Evolutionary conservation across 2,797 vertebrate genomes (phyloP).

Genomic region (Avahi laniger): DNA sequence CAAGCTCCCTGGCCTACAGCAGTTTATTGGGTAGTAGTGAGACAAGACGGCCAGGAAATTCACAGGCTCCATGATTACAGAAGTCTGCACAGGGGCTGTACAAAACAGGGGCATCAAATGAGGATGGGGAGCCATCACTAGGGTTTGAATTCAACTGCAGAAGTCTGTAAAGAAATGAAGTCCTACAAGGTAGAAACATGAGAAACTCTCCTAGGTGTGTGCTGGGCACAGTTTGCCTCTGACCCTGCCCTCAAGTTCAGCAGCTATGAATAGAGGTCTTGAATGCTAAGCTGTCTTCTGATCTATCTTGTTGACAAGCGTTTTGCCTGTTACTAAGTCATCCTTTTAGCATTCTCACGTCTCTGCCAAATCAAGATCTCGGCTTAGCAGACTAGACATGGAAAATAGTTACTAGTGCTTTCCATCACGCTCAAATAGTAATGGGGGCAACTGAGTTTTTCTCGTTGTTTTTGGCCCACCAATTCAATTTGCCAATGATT

Average conservation of each 20-base stretch:
- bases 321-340: slow-evolving; percentile 79
- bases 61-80: background rate
- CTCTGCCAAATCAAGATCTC: slow-evolving; percentile 71
- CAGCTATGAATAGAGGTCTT: slow-evolving; percentile 77
- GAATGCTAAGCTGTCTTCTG: slow-evolving; percentile 49
- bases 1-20: background rate
- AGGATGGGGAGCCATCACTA: background rate
- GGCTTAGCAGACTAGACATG: slow-evolving; percentile 55
- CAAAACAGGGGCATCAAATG: background rate
- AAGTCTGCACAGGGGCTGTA: background rate
- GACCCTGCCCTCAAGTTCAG: slow-evolving; percentile 74
- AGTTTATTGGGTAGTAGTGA: background rate
- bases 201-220: slow-evolving; percentile 42
- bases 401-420: slow-evolving; percentile 73
- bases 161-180: slow-evolving; percentile 42
- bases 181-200: slow-evolving; percentile 31
- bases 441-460: background rate
- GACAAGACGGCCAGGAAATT: background rate
- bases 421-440: slow-evolving; percentile 41
- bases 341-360: slow-evolving; percentile 71
- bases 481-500: background rate
- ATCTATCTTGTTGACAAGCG: slow-evolving; percentile 62
- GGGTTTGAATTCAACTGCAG: background rate
- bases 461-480: background rate
- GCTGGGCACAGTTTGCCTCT: slow-evolving; percentile 28